phyloP scores from a whole-genome alignment of 2,888 invertebrate genomes.

The Rhogogaster chlorosoma region DNA sequence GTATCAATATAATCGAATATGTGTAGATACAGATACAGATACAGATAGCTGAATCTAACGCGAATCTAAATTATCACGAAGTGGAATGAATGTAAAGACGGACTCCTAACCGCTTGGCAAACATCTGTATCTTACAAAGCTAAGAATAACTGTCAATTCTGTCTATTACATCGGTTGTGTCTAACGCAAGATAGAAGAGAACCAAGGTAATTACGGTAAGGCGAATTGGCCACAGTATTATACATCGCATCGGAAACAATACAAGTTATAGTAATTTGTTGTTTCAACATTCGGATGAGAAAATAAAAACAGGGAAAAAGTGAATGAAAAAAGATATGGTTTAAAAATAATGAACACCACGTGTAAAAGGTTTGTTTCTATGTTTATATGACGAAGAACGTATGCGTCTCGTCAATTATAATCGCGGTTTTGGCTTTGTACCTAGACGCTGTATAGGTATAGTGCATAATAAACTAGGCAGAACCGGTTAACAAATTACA shows the following conservation, averaged over 20 bases:
- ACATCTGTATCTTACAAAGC: background rate
- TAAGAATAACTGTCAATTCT: slow-evolving; percentile 16
- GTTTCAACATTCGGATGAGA: background rate
- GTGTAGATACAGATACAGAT: background rate
- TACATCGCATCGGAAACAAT: background rate
- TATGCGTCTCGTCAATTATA: slow-evolving; percentile 1
- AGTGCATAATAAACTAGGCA: background rate
- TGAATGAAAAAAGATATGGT: background rate
- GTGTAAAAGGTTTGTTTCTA: background rate
- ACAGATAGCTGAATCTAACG: background rate
- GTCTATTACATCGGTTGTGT: background rate
- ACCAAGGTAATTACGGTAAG: slow-evolving; percentile 5
- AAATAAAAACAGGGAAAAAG: background rate
- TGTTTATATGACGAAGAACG: background rate
- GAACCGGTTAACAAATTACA: slow-evolving; percentile 32
- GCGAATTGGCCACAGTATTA: background rate
- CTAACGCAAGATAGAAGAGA: background rate
- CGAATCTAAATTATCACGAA: background rate
- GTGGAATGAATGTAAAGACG: background rate
- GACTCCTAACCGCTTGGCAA: background rate
- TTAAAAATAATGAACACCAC: background rate
- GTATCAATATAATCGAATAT: background rate
- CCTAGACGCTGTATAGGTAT: background rate
- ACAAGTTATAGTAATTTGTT: background rate
- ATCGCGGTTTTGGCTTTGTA: background rate